phyloP scores from a whole-genome alignment of 2,888 invertebrate genomes.

The Automeris io region DNA sequence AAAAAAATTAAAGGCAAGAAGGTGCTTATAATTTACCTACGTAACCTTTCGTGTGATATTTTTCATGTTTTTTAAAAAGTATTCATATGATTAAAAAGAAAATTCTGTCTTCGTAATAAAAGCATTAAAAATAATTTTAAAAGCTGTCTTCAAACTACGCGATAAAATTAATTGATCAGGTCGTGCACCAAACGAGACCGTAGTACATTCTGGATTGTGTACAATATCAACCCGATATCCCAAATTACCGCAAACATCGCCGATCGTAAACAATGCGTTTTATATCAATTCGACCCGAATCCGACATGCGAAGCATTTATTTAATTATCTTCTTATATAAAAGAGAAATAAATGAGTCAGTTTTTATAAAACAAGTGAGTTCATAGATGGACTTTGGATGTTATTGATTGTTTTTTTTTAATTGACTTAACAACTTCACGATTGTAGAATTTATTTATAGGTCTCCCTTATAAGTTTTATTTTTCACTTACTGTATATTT shows the following conservation, averaged over 20 bases:
- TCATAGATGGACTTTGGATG: constrained; percentile 6
- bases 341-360: constrained; percentile 6
- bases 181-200: constrained; percentile 8
- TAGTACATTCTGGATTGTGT: constrained; percentile 10
- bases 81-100: too few species aligned
- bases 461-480: too few species aligned
- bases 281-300: constrained; percentile 31
- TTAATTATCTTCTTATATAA: constrained; percentile 28
- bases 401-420: too few species aligned
- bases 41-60: too few species aligned
- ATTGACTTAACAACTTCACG: too few species aligned
- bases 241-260: constrained; percentile 15
- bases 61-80: too few species aligned
- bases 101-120: too few species aligned
- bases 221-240: constrained; percentile 10
- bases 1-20: too few species aligned
- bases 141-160: not conserved
- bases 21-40: too few species aligned
- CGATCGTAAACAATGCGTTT: constrained; percentile 40
- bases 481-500: too few species aligned
- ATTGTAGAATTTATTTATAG: too few species aligned
- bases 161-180: constrained; percentile 9
- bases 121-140: too few species aligned
- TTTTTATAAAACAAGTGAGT: constrained; percentile 9
- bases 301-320: constrained; percentile 35